These are phyloP conservation scores for Aldabrachelys gigantea DNA, from an alignment of 2,113 vertebrate genomes.

Conservation along the genomic window DNA sequence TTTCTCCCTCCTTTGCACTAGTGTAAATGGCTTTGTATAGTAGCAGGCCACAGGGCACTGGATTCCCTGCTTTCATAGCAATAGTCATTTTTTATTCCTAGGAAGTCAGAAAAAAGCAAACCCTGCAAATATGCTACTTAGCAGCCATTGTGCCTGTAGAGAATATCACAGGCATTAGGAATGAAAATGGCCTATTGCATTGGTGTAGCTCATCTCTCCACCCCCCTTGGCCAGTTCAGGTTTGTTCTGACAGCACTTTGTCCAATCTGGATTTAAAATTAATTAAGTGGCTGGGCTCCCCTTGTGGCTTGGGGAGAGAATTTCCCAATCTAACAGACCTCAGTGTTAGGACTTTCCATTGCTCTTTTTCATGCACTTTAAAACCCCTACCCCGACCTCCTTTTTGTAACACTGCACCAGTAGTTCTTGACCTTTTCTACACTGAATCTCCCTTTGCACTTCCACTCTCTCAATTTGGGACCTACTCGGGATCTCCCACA, in stretches of 20 bases:
- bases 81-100: background rate
- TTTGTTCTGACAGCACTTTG: background rate
- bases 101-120: background rate
- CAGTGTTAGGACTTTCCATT: background rate
- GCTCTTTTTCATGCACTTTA: background rate
- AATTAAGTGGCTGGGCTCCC: background rate
- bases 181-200: background rate
- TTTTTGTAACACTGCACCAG: background rate
- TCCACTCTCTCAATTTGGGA: rapidly evolving
- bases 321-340: background rate
- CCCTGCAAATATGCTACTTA: background rate
- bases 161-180: background rate
- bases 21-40: background rate
- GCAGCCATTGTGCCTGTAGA: background rate
- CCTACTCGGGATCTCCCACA: background rate
- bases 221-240: background rate
- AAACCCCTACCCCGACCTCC: background rate
- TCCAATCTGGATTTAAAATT: background rate
- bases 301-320: background rate
- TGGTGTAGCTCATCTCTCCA: background rate
- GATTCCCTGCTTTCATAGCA: background rate
- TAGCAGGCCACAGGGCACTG: rapidly evolving
- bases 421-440: background rate
- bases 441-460: rapidly evolving
- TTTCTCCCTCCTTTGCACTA: background rate